Evolutionary conservation across 1,140 invertebrate species (phyloP).

Genomic region (Protaetia brevitarsis): DNA sequence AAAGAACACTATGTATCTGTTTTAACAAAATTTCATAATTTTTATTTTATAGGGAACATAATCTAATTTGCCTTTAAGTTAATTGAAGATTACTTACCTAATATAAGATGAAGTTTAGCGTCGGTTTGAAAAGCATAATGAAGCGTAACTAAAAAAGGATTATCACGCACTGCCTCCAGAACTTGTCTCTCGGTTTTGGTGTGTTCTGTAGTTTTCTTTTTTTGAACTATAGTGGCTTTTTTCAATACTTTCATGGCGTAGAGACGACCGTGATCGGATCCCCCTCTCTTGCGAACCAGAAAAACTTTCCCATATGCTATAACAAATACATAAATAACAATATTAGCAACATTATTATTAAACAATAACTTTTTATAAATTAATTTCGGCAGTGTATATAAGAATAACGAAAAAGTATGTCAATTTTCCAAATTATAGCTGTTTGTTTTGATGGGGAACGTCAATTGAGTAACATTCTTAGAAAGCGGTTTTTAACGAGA

Average conservation of each 20-base stretch:
- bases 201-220: conserved; percentile 91
- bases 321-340: conserved; percentile 52
- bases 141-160: conserved; percentile 87
- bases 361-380: too few relatives aligned
- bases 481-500: too few relatives aligned
- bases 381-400: too few relatives aligned
- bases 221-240: conserved; percentile 85
- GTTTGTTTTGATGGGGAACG: too few relatives aligned
- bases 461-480: too few relatives aligned
- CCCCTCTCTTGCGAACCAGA: conserved; percentile 78
- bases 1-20: too few relatives aligned
- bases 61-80: too few relatives aligned
- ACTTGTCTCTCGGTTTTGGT: conserved; percentile 88
- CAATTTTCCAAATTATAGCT: too few relatives aligned
- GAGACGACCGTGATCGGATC: conserved; percentile 74
- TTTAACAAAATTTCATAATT: too few relatives aligned
- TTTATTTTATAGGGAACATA: too few relatives aligned
- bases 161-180: conserved; percentile 81
- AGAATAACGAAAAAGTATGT: too few relatives aligned
- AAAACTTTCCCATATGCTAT: conserved; percentile 93
- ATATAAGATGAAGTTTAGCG: conserved; percentile 85
- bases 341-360: neutral
- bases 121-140: conserved; percentile 95
- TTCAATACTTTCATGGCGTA: conserved; percentile 96
- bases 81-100: conserved; percentile 63